Evolutionary conservation across 2,888 invertebrate species (phyloP), one percentile per base, ranked within the genome.

Genomic region (Hypsopygia costalis): DNA sequence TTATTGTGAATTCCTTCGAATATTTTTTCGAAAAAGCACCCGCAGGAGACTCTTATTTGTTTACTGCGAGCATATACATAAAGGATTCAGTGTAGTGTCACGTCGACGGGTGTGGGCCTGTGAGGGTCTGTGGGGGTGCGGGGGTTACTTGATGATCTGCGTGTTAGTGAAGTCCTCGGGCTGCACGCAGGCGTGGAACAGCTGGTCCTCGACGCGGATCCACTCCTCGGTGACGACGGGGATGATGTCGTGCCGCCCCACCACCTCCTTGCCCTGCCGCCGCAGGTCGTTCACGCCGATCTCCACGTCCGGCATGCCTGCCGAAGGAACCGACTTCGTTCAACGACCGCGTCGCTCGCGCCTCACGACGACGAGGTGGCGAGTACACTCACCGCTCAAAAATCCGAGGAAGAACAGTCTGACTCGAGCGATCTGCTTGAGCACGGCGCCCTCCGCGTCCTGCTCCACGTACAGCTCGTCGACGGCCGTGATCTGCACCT

Each of bases 201-300:
- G 98, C 0, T 96, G 93, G 35, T 94, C 92, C 86, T 99, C 98
- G 40, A 99, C 91, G 29, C 97, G 93, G 69, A 99, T 99, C 99
- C 99, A 99, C 85, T 99, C 98, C 85, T 99, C 99, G 0, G 99
- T 99, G 47, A 96, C 96, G 10, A 97, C 97, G 11, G 99, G 99
- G 73, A 99, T 98, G 76, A 99, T 99, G 85, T 99, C 99, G 81
- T 98, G 98, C 2, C 99, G 91, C 0, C 99, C 98, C 1, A 99
- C 99, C 38, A 99, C 98, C 91, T 99, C 99, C 81, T 95, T 95
- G n/a, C 99, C 99, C 81, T 98, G 97, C n/a, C 98, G 91, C 79
- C 97, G 92, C 91, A 97, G 92, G 82, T 99, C 99, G 81, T 99
- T 99, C 42, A 99, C 93, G 2, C 99, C 99, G 57, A 99, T 88